Conservation (phyloP, 2,797 vertebrate species). For the Eulemur albifrons region DNA sequence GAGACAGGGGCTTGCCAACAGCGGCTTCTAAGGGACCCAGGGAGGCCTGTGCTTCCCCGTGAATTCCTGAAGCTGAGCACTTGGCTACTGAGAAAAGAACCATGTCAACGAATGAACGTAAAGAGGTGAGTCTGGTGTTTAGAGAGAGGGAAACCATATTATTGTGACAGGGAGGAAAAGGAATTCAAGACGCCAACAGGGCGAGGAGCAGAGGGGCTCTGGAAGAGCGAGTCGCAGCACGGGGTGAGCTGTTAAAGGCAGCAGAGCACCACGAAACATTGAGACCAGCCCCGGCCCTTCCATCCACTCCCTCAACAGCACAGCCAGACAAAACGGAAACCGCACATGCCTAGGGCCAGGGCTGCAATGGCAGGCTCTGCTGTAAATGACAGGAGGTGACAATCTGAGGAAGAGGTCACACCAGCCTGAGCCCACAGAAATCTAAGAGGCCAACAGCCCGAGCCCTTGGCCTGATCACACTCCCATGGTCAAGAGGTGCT, state of each 20-base stretch:
- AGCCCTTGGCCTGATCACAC: neutral
- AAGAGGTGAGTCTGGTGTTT: neutral
- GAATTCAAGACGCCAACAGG: neutral
- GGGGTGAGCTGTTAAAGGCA: neutral
- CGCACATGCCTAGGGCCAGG: fast-evolving
- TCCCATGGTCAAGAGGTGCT: neutral
- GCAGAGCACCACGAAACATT: neutral
- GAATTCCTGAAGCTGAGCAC: neutral
- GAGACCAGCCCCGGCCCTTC: neutral
- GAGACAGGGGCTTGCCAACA: neutral
- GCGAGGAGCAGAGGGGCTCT: neutral
- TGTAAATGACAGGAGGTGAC: neutral
- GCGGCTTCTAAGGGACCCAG: neutral
- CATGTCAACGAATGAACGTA: neutral
- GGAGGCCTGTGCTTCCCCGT: neutral
- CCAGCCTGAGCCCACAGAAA: neutral
- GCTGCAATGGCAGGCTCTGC: no score
- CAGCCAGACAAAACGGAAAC: neutral
- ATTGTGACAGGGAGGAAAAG: neutral
- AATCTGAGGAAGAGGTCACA: neutral
- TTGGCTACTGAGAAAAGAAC: neutral
- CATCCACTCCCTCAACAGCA: neutral
- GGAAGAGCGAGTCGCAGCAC: neutral
- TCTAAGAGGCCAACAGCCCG: neutral
- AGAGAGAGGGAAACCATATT: neutral